Conservation (phyloP, 2,888 invertebrate genomes). For the Lochmaea capreae region DNA sequence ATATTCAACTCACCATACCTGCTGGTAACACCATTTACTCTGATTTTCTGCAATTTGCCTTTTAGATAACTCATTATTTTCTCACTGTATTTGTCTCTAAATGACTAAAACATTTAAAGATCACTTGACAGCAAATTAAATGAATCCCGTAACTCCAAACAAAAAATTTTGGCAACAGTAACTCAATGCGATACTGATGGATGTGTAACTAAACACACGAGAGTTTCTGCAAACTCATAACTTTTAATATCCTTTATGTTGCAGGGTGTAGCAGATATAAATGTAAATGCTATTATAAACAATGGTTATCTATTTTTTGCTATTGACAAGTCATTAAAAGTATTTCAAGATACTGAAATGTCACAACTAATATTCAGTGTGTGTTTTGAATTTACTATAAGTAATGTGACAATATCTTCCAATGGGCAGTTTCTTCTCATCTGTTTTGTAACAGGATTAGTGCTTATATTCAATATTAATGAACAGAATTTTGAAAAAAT, state of each 20-base stretch:
- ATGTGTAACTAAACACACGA: no score
- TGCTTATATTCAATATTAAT: conserved; percentile 41
- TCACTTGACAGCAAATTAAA: no score
- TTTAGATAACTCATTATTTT: no score
- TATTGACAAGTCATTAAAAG: conserved; percentile 40
- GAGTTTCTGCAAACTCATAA: no score
- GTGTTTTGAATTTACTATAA: conserved; percentile 39
- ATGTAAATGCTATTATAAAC: conserved; percentile 35
- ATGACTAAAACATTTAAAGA: no score
- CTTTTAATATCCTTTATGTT: conserved; percentile 10
- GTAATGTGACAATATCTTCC: conserved; percentile 39
- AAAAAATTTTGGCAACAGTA: no score
- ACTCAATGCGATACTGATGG: no score
- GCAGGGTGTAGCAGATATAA: conserved; percentile 36
- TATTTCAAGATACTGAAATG: conserved; percentile 44
- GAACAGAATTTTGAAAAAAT: conserved; percentile 19
- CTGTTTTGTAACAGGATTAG: conserved; percentile 42
- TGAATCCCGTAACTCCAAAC: no score
- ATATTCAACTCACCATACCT: no score
- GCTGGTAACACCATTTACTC: no score
- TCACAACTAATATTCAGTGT: conserved; percentile 40
- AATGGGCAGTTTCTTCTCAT: conserved; percentile 38
- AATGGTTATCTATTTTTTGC: conserved; percentile 42
- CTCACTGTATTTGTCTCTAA: no score
- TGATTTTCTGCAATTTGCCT: no score